phyloP scores from a whole-genome alignment of 2,797 vertebrate species.

The Orientallactaga sibirica region DNA sequence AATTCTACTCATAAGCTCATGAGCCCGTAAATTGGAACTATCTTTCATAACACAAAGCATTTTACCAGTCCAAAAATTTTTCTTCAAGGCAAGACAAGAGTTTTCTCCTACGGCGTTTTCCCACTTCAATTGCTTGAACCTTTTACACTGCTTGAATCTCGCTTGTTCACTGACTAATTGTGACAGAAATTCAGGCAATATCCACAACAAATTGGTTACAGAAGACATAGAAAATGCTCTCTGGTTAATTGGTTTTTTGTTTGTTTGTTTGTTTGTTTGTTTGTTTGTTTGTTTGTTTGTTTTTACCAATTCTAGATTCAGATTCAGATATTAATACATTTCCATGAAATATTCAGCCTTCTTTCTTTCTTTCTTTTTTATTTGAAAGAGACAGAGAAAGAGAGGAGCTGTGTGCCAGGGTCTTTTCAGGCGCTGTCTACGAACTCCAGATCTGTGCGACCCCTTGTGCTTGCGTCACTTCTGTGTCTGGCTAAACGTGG shows the following conservation, averaged over 20 bases:
- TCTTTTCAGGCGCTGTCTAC: no score
- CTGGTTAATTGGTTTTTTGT: neutral
- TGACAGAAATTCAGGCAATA: conserved; percentile 73
- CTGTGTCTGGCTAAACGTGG: no score
- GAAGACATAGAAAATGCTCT: conserved; percentile 54
- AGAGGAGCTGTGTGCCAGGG: no score
- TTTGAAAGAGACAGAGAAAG: no score
- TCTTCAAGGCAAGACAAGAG: conserved; percentile 85
- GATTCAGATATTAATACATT: conserved; percentile 61
- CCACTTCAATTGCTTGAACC: conserved; percentile 77
- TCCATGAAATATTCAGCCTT: neutral
- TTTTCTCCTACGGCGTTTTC: conserved; percentile 81
- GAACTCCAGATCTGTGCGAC: no score
- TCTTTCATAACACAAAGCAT: conserved; percentile 88
- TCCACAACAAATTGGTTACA: conserved; percentile 35
- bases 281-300: no score
- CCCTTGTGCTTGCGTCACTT: no score
- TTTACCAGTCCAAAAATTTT: conserved; percentile 86
- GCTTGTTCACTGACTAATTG: conserved; percentile 78
- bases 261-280: no score
- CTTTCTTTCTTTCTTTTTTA: no score
- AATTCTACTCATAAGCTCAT: conserved; percentile 88
- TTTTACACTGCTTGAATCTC: conserved; percentile 80
- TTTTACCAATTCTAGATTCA: conserved; percentile 75
- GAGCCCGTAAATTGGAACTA: conserved; percentile 89